Evolutionary conservation across 2,113 vertebrate species (phyloP), one percentile per base, ranked within the genome.

Genomic region (Agelaius phoeniceus): DNA sequence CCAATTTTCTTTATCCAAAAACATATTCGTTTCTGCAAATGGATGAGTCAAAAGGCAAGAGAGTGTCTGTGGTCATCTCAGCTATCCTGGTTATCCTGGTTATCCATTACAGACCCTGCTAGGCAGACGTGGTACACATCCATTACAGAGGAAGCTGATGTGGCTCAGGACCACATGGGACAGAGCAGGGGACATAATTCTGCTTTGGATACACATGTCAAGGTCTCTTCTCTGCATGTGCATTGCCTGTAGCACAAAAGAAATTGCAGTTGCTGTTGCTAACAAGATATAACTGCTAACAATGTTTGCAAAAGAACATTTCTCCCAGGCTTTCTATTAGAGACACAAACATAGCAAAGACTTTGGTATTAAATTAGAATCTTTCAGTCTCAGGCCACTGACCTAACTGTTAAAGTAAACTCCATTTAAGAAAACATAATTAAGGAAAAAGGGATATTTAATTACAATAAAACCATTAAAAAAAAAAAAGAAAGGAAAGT

Each of bases 1-100:
- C 28, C 6, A 23, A 17, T 31, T 13, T 59, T 31, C 30, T 46
- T 55, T 30, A 37, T 13, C 11, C 5, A 68, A 26, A 1, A 74
- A 74, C 44, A 59, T 19, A 16, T 6, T 51, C 46, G 2, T 35
- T 89, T 81, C 65, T 81, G 46, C 23, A 77, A 68, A 71, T 8
- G 18, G 67, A 51, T 51, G 1, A 51, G 26, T 61, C 0, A 2
- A 68, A 24, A 21, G 10, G 16, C 6, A 41, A 28, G 59, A 35
- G 19, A 24, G 3, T 2, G 8, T 33, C 8, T 23, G 1, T 15
- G 26, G 31, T 13, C 19, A 1, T 21, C 2, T 59, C 54, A 11
- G 21, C 26, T 37, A 4, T 13, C 16, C 26, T 46, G 27, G 27
- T 24, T 65, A 9, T 18, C 21, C 46, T 54, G 28, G 13, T 58